Evolutionary conservation across 2,113 vertebrate genomes (phyloP).

Genomic region (Martes martes): DNA sequence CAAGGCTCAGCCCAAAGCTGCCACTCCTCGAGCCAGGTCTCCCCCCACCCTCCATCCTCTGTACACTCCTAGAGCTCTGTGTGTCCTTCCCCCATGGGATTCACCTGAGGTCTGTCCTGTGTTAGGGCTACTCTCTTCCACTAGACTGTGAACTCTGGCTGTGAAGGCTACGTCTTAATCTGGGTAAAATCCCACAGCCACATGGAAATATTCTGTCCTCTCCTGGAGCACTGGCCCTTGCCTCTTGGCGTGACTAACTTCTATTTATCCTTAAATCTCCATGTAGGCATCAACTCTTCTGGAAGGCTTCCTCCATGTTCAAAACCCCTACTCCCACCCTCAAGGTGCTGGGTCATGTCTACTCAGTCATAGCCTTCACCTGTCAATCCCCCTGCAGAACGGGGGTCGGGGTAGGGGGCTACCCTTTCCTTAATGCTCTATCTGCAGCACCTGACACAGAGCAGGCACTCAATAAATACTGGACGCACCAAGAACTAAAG

Average conservation of each 20-base stretch:
- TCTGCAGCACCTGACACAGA: not conserved
- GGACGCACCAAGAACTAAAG: not conserved
- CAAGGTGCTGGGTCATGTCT: not conserved
- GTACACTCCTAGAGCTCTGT: not conserved
- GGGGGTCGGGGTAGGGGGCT: not conserved
- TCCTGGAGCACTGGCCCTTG: not conserved
- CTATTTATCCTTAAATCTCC: not conserved
- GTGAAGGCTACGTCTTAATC: not conserved
- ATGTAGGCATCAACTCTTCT: not conserved
- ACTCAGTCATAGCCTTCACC: not conserved
- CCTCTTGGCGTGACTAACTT: not conserved
- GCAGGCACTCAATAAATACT: not conserved
- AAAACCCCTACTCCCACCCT: not conserved
- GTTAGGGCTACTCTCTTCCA: not conserved
- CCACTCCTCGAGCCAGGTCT: not conserved
- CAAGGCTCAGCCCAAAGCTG: not conserved
- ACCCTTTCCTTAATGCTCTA: not conserved
- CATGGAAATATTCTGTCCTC: not conserved
- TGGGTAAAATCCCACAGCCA: not conserved
- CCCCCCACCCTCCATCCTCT: not conserved
- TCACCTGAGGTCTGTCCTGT: not conserved
- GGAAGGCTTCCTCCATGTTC: not conserved
- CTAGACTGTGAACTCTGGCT: not conserved
- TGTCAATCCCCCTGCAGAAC: not conserved
- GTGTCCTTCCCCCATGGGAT: not conserved